These are phyloP conservation scores for Cynaeus angustus DNA, from an alignment of 2,888 invertebrate species.

Conservation along the genomic window DNA sequence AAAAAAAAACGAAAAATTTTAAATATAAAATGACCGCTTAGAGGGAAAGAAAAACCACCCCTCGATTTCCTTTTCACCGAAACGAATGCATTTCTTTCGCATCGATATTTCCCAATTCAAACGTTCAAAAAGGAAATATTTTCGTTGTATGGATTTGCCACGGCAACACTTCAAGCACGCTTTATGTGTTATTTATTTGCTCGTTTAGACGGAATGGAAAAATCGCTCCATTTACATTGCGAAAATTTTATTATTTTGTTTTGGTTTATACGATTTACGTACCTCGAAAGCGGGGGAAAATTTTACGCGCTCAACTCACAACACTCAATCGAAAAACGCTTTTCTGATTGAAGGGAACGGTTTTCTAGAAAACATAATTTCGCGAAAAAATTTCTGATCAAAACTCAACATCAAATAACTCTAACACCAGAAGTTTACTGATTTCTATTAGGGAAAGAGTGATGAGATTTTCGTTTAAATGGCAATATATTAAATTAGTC, in stretches of 20 bases:
- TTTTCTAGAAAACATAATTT: too few relatives aligned
- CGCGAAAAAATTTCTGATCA: background rate
- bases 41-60: background rate
- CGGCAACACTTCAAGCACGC: conserved; percentile 46
- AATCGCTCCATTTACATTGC: conserved; percentile 45
- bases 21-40: conserved; percentile 37
- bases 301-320: too few relatives aligned
- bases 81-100: conserved; percentile 33
- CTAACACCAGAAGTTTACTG: too few relatives aligned
- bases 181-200: conserved; percentile 49
- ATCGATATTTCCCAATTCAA: conserved; percentile 43
- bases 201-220: conserved; percentile 47
- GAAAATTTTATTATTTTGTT: conserved; percentile 43
- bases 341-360: background rate
- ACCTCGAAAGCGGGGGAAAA: conserved; percentile 14
- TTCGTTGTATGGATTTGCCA: conserved; percentile 49
- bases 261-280: conserved; percentile 34
- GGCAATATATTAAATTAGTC: too few relatives aligned
- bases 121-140: conserved; percentile 45
- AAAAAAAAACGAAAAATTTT: conserved; percentile 26
- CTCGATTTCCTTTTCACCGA: conserved; percentile 23
- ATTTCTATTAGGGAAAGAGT: too few relatives aligned
- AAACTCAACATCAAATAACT: background rate
- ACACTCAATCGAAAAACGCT: background rate
- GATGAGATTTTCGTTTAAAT: too few relatives aligned